A percentile compares a stretch with the other conserved stretches of the same genome.
These are phyloP conservation scores for Campylomormyrus numenius DNA, from an alignment of 2,113 vertebrate species.

Conservation along the genomic window DNA sequence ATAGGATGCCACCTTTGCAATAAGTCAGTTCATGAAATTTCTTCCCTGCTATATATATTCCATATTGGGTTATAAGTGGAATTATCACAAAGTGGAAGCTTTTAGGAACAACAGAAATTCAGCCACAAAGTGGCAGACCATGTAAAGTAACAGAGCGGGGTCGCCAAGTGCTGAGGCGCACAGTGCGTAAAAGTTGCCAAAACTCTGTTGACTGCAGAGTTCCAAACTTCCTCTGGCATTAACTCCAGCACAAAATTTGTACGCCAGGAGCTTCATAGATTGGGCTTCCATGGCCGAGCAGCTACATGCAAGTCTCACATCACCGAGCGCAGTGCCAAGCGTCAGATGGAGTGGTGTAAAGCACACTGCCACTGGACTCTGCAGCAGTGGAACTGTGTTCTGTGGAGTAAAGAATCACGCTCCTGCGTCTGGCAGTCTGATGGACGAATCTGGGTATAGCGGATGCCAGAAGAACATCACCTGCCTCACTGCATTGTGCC, in stretches of 20 bases:
- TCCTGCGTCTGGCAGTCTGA: background rate
- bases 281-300: background rate
- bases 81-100: background rate
- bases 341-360: background rate
- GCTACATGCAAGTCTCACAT: background rate
- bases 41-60: background rate
- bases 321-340: background rate
- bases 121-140: background rate
- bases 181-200: background rate
- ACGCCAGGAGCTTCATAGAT: background rate
- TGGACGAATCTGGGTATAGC: background rate
- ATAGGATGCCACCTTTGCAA: background rate
- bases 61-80: background rate
- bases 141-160: background rate
- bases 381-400: background rate
- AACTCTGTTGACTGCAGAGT: background rate
- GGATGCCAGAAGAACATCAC: background rate
- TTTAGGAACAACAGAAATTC: background rate
- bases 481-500: background rate
- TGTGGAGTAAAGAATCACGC: background rate
- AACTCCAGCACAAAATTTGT: background rate
- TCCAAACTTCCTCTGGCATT: background rate
- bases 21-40: background rate
- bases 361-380: background rate
- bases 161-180: background rate